A percentile compares a stretch with the other conserved stretches of the same genome.
Evolutionary conservation across 2,113 vertebrate species (phyloP).

Genomic region (Nicator chloris): DNA sequence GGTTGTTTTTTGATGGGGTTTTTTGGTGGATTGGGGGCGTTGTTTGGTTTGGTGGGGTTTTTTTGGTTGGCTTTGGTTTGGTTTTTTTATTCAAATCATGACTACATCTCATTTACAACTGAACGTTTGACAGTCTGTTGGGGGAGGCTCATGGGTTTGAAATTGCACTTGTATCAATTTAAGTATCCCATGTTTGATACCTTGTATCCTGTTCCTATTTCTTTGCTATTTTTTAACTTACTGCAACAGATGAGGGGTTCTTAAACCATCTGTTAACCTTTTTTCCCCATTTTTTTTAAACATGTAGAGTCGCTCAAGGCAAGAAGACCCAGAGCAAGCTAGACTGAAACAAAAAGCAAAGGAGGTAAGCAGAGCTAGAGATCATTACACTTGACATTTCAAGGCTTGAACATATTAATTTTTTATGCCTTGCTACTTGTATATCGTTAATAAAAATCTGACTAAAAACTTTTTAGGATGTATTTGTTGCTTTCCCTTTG

Average conservation of each 20-base stretch:
- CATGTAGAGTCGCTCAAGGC: conserved; percentile 88
- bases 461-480: conserved; percentile 92
- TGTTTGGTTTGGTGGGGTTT: neutral
- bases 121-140: conserved; percentile 81
- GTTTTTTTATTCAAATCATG: conserved; percentile 52
- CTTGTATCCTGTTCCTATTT: conserved; percentile 79
- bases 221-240: conserved; percentile 73
- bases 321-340: conserved; percentile 93
- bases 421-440: conserved; percentile 95
- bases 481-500: conserved; percentile 87
- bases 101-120: conserved; percentile 72
- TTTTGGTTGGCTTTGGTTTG: neutral
- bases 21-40: neutral
- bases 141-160: conserved; percentile 74
- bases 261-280: conserved; percentile 94
- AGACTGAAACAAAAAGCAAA: conserved; percentile 93
- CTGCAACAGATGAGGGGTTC: conserved; percentile 83
- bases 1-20: neutral
- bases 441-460: conserved; percentile 96
- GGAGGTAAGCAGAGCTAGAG: conserved; percentile 88
- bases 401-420: conserved; percentile 89
- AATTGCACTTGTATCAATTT: conserved; percentile 78
- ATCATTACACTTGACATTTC: conserved; percentile 98
- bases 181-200: conserved; percentile 82
- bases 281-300: conserved; percentile 63